Conservation (phyloP, 2,797 vertebrate genomes). For the Kryptolebias ocellatus region DNA sequence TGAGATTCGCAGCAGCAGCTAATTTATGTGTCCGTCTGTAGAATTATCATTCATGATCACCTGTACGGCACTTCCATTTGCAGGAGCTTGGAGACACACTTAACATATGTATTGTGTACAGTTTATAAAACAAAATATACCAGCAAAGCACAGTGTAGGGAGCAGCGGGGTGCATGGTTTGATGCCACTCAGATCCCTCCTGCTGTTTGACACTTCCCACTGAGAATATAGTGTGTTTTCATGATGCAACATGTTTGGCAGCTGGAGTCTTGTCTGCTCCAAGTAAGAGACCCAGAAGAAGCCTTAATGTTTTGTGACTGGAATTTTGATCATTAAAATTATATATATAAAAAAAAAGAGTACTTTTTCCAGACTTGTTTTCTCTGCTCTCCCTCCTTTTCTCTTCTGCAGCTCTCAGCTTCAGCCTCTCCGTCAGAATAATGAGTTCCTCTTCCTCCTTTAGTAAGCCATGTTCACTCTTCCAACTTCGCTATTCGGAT, state of each 20-base stretch:
- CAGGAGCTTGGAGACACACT: constrained; percentile 22
- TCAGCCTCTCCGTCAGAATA: constrained; percentile 66
- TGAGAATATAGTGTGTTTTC: constrained; percentile 68
- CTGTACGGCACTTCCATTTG: constrained; percentile 43
- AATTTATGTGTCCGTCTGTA: constrained; percentile 52
- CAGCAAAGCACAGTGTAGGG: constrained; percentile 34
- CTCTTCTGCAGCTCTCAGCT: constrained; percentile 33
- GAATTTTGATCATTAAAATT: constrained; percentile 72
- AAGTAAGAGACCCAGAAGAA: constrained; percentile 57
- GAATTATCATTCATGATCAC: constrained; percentile 60
- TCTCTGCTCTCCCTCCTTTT: constrained; percentile 35
- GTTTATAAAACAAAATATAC: constrained; percentile 13
- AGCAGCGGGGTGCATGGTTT: constrained; percentile 48
- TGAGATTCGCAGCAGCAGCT: constrained; percentile 46
- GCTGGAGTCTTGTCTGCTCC: constrained; percentile 60
- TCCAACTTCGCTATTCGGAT: constrained; percentile 68
- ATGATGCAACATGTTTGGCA: constrained; percentile 73
- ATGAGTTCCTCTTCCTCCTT: constrained; percentile 69
- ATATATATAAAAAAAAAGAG: constrained; percentile 59
- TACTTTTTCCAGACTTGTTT: constrained; percentile 49
- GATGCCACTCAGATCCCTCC: constrained; percentile 57
- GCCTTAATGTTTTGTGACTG: constrained; percentile 64
- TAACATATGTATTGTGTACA: constrained; percentile 11
- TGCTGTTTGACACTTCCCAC: constrained; percentile 64
- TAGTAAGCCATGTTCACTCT: constrained; percentile 51